A percentile compares a stretch with the other conserved stretches of the same genome.
Evolutionary conservation across 2,113 vertebrate genomes (phyloP).

Genomic region (Corydoras maculifer): DNA sequence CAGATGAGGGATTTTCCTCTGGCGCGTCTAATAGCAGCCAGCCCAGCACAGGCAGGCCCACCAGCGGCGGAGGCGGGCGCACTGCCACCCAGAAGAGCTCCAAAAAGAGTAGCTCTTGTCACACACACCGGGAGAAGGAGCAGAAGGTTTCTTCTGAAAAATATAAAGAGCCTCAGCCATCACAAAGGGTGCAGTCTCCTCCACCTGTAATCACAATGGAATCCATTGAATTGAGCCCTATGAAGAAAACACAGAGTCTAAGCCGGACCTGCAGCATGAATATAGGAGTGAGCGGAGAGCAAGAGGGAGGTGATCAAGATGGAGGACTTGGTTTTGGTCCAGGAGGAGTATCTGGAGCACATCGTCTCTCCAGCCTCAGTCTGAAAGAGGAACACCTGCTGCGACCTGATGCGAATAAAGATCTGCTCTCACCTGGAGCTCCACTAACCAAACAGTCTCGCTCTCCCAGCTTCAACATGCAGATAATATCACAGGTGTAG

Average conservation of each 20-base stretch:
- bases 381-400: slow-evolving; percentile 88
- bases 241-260: slow-evolving; percentile 87
- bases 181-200: slow-evolving; percentile 56
- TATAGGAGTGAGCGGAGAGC: slow-evolving; percentile 77
- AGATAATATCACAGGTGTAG: slow-evolving; percentile 98
- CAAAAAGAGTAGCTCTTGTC: slow-evolving; percentile 80
- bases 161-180: slow-evolving; percentile 53
- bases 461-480: slow-evolving; percentile 99
- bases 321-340: slow-evolving; percentile 53
- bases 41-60: slow-evolving; percentile 73
- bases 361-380: slow-evolving; percentile 87
- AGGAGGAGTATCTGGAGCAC: slow-evolving; percentile 69
- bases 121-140: slow-evolving; percentile 62
- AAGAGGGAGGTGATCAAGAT: slow-evolving; percentile 53
- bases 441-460: slow-evolving; percentile 92
- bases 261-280: slow-evolving; percentile 89
- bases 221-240: slow-evolving; percentile 80
- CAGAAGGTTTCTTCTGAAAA: slow-evolving; percentile 46
- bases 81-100: slow-evolving; percentile 72
- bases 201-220: slow-evolving; percentile 67
- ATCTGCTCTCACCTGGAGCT: slow-evolving; percentile 77
- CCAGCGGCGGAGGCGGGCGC: slow-evolving; percentile 45
- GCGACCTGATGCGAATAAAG: slow-evolving; percentile 73
- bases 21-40: slow-evolving; percentile 95
- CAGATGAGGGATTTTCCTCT: slow-evolving; percentile 96